phyloP scores from a whole-genome alignment of 1,140 invertebrate species.

The Mercenaria mercenaria region DNA sequence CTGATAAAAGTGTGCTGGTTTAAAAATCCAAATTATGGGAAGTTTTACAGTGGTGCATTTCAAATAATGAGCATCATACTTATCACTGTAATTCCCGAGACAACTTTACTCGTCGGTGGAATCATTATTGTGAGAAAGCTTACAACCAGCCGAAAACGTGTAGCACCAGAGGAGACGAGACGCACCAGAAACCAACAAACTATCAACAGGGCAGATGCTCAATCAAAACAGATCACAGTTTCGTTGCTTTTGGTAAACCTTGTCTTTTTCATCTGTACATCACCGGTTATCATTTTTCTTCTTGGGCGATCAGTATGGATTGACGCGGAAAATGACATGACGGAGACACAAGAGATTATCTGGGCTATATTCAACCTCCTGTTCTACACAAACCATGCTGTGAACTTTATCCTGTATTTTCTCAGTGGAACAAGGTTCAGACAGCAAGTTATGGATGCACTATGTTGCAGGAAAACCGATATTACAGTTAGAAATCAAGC shows the following conservation, averaged over 20 bases:
- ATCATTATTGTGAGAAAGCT: constrained; percentile 5
- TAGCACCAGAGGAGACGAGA: neutral
- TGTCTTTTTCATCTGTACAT: constrained; percentile 29
- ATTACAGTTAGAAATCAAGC: too few relatives aligned
- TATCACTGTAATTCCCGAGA: neutral
- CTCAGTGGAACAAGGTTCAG: constrained; percentile 54
- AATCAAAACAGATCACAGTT: neutral
- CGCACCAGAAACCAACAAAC: neutral
- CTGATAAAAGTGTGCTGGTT: neutral
- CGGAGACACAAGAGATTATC: neutral
- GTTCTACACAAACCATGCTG: constrained; percentile 54
- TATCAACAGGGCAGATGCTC: neutral
- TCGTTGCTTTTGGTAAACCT: neutral
- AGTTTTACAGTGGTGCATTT: neutral
- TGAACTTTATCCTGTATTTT: constrained; percentile 56
- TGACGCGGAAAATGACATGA: neutral
- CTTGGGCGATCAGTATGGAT: neutral
- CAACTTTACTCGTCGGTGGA: neutral
- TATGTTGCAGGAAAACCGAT: constrained; percentile 37
- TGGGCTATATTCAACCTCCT: constrained; percentile 30
- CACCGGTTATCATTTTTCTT: neutral
- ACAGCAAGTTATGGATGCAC: constrained; percentile 33
- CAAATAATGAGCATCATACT: neutral
- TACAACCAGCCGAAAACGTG: neutral
- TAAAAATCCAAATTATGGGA: neutral